Evolutionary conservation across 1,140 invertebrate genomes (phyloP).

Genomic region (Trachymyrmex cornetzi): DNA sequence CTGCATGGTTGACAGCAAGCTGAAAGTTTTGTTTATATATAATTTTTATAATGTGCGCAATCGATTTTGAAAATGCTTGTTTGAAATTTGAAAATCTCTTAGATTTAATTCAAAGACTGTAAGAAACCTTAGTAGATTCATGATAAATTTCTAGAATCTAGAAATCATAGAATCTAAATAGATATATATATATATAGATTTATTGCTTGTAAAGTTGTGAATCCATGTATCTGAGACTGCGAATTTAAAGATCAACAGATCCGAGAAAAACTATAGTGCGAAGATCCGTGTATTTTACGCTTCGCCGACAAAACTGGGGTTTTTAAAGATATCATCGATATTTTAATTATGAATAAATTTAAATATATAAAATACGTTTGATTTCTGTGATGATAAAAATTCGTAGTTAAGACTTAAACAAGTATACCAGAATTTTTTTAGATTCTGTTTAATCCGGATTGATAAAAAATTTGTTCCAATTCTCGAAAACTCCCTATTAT

Average conservation of each 20-base stretch:
- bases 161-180: neutral
- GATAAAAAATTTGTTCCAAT: no score
- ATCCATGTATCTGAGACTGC: neutral
- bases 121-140: neutral
- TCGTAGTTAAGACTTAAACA: no score
- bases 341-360: no score
- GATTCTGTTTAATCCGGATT: no score
- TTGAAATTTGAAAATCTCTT: neutral
- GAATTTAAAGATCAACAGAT: neutral
- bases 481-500: no score
- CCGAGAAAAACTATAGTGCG: neutral
- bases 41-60: conserved; percentile 21
- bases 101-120: neutral
- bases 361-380: no score
- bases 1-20: conserved; percentile 32
- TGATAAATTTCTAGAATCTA: neutral
- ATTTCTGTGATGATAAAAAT: no score
- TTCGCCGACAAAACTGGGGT: no score
- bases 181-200: neutral
- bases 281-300: neutral
- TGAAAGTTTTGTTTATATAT: conserved; percentile 30
- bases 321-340: no score
- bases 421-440: no score
- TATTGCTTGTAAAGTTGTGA: neutral
- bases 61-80: neutral